These are phyloP conservation scores for Liopterus haemorrhoidalis DNA, from an alignment of 2,888 invertebrate genomes.

Conservation along the genomic window DNA sequence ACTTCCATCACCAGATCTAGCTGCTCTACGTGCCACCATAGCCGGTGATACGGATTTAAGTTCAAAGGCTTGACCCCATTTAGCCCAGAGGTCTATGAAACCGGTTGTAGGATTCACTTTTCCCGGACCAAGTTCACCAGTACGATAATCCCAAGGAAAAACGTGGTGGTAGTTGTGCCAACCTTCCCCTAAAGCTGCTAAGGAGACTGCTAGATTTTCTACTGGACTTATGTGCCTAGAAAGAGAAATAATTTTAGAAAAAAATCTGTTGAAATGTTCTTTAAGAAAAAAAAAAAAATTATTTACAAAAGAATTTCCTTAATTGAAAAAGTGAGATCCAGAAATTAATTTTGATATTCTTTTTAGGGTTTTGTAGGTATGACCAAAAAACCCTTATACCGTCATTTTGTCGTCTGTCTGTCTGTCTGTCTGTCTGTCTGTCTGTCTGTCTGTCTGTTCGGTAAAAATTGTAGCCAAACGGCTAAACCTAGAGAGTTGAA, in stretches of 20 bases:
- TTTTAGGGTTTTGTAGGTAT: too few relatives aligned
- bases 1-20: constrained; percentile 56
- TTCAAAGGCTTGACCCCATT: constrained; percentile 77
- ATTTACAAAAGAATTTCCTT: too few relatives aligned
- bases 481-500: too few relatives aligned
- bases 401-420: too few relatives aligned
- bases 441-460: too few relatives aligned
- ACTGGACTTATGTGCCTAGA: constrained; percentile 65
- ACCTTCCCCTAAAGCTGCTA: constrained; percentile 72
- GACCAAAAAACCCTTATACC: too few relatives aligned
- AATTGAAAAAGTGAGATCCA: too few relatives aligned
- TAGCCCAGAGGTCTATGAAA: constrained; percentile 74
- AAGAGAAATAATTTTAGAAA: constrained; percentile 28
- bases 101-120: constrained; percentile 67
- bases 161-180: constrained; percentile 83
- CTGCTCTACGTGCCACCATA: constrained; percentile 54
- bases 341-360: too few relatives aligned
- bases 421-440: too few relatives aligned
- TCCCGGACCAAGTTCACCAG: constrained; percentile 50
- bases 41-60: constrained; percentile 57
- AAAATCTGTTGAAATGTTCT: too few relatives aligned
- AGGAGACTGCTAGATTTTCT: constrained; percentile 66
- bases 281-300: too few relatives aligned
- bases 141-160: constrained; percentile 56
- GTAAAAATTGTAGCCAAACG: too few relatives aligned